A percentile compares a stretch with the other conserved stretches of the same genome.
phyloP scores from a whole-genome alignment of 2,797 vertebrate genomes.

The Natrix natrix region DNA sequence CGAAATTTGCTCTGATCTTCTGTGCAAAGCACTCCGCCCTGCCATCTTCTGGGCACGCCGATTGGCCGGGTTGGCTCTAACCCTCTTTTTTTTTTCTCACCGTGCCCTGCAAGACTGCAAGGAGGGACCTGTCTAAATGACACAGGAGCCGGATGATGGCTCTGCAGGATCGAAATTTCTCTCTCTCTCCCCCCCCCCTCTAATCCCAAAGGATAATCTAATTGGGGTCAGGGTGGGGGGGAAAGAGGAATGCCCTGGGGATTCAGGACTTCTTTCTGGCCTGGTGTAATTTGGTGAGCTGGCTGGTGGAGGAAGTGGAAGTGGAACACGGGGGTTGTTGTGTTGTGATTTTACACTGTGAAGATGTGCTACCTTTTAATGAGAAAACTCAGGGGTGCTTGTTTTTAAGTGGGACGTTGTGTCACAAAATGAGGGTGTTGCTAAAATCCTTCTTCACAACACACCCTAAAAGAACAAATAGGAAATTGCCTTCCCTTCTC shows the following conservation, averaged over 20 bases:
- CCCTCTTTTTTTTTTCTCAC: no score
- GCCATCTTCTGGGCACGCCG: background rate
- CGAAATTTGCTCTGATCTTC: background rate
- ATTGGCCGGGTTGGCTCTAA: background rate
- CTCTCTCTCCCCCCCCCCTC: rapidly evolving
- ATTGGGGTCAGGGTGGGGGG: background rate
- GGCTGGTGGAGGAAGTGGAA: background rate
- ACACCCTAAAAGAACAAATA: background rate
- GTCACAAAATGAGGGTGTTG: background rate
- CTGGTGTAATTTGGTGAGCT: background rate
- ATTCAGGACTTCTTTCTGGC: background rate
- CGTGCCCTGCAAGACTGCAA: background rate
- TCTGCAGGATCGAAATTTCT: background rate
- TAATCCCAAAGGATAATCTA: background rate
- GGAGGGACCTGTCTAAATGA: background rate
- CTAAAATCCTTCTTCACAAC: background rate
- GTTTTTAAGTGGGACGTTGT: background rate
- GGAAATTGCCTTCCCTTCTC: background rate
- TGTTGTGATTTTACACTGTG: background rate
- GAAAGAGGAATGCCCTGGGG: background rate
- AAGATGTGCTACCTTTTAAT: background rate
- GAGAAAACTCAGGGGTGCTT: background rate
- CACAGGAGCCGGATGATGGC: background rate
- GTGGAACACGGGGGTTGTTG: background rate
- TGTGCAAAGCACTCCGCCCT: rapidly evolving